Percentiles rank a stretch among this genome's conserved stretches.
These are phyloP conservation scores for Miltochrista miniata DNA, from an alignment of 2,888 invertebrate species.

Conservation along the genomic window DNA sequence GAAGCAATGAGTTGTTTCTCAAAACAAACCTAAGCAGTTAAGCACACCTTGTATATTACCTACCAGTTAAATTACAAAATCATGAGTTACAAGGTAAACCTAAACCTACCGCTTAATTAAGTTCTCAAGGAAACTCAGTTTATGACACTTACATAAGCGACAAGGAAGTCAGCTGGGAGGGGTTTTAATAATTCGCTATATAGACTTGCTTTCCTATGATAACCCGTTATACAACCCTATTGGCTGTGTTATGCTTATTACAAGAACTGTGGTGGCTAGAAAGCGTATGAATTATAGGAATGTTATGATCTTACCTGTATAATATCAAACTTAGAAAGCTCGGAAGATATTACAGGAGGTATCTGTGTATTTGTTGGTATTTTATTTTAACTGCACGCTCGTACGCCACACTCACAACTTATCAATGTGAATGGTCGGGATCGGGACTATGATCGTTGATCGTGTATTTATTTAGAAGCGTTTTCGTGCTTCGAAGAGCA, in stretches of 20 bases:
- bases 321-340: constrained; percentile 37
- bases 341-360: neutral
- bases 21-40: too few relatives aligned
- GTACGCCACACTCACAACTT: too few relatives aligned
- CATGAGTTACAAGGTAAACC: too few relatives aligned
- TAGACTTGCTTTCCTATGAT: neutral
- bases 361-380: neutral
- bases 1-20: too few relatives aligned
- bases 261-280: constrained; percentile 23
- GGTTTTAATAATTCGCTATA: neutral
- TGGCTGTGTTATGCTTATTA: neutral
- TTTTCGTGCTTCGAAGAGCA: too few relatives aligned
- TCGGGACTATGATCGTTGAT: too few relatives aligned
- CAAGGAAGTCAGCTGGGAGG: neutral
- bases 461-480: too few relatives aligned
- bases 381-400: too few relatives aligned
- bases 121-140: neutral
- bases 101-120: neutral
- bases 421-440: too few relatives aligned
- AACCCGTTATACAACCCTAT: neutral
- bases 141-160: neutral
- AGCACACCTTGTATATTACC: too few relatives aligned
- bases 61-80: too few relatives aligned
- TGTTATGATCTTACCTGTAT: constrained; percentile 49
- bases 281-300: constrained; percentile 64